Evolutionary conservation across 2,113 vertebrate genomes (phyloP).

Genomic region (Morone saxatilis): DNA sequence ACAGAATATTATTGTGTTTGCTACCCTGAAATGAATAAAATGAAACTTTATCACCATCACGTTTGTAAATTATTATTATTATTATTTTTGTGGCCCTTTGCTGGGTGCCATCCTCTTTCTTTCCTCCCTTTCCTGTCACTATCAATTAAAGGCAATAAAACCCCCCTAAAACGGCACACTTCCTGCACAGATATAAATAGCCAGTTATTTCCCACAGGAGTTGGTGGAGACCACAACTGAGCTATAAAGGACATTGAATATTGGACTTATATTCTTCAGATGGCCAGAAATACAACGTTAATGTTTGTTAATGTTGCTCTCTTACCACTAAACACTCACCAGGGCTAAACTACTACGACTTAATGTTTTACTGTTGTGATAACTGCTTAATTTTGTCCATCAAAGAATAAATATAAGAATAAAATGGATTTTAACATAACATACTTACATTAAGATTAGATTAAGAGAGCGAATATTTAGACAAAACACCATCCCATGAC

Average conservation of each 20-base stretch:
- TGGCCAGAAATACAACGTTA: neutral
- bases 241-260: neutral
- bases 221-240: neutral
- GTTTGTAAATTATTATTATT: neutral
- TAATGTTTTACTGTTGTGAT: neutral
- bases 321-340: neutral
- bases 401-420: neutral
- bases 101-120: too few relatives aligned
- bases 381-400: neutral
- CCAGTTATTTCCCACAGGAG: neutral
- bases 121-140: too few relatives aligned
- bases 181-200: neutral
- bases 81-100: neutral
- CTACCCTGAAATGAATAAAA: conserved; percentile 65
- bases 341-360: neutral
- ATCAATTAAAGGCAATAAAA: too few relatives aligned
- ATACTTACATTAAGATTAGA: neutral
- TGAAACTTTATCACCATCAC: conserved; percentile 10
- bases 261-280: neutral
- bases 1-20: conserved; percentile 51
- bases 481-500: neutral
- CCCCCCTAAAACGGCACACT: too few relatives aligned
- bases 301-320: neutral
- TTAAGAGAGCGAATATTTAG: neutral
- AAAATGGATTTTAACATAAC: neutral